Percentiles rank a stretch among this genome's conserved stretches.
These are phyloP conservation scores for Rhopalosiphum maidis DNA, from an alignment of 1,140 invertebrate species.

Conservation along the genomic window DNA sequence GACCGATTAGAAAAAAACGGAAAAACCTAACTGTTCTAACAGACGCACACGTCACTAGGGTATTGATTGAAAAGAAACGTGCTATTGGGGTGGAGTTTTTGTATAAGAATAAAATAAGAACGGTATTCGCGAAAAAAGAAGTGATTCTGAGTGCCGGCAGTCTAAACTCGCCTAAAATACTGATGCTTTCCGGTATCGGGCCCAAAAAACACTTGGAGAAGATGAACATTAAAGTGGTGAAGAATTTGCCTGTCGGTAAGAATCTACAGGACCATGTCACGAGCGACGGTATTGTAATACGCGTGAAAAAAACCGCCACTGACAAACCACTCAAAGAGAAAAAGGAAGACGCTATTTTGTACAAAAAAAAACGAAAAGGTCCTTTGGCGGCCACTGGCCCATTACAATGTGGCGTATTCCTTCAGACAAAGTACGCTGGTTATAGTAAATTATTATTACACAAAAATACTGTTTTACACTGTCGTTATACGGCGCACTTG, in stretches of 20 bases:
- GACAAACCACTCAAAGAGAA: conserved; percentile 64
- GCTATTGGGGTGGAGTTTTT: conserved; percentile 68
- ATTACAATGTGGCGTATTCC: conserved; percentile 62
- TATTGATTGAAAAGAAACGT: conserved; percentile 68
- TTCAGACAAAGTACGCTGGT: conserved; percentile 61
- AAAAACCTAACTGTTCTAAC: conserved; percentile 76
- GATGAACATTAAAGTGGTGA: conserved; percentile 60
- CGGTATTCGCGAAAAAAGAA: conserved; percentile 78
- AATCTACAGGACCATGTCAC: conserved; percentile 65
- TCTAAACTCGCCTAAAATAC: conserved; percentile 62
- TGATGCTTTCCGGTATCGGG: conserved; percentile 65
- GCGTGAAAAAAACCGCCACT: conserved; percentile 65
- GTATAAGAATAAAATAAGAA: conserved; percentile 73
- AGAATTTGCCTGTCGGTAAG: conserved; percentile 63
- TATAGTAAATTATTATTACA: background rate
- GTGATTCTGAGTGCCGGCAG: conserved; percentile 66
- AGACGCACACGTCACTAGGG: conserved; percentile 72
- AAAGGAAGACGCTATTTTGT: conserved; percentile 66
- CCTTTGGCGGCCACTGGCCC: conserved; percentile 63
- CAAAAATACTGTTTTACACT: background rate
- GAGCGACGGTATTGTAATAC: conserved; percentile 63
- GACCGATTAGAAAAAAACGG: conserved; percentile 72
- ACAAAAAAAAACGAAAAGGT: conserved; percentile 62
- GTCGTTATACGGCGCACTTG: background rate
- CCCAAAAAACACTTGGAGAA: conserved; percentile 62